Conservation (phyloP, 1,140 invertebrate species). For the Goniozus legneri region DNA sequence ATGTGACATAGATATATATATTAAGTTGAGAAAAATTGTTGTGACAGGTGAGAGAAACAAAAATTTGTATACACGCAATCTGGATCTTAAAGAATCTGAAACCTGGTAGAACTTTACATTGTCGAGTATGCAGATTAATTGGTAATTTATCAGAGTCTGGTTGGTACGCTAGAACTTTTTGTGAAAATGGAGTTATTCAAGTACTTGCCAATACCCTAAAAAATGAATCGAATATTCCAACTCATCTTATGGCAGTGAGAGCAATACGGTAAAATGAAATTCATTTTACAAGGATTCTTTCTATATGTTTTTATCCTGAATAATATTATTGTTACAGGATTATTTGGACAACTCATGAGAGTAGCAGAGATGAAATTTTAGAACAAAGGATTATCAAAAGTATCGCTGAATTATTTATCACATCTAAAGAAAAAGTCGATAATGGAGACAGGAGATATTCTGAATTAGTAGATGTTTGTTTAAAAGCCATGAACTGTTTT, state of each 20-base stretch:
- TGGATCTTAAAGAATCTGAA: conserved; percentile 37
- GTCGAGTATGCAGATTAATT: conserved; percentile 43
- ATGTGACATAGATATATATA: neutral
- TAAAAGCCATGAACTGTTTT: conserved; percentile 41
- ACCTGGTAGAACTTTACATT: conserved; percentile 28
- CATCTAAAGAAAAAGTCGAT: conserved; percentile 18
- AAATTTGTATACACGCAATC: conserved; percentile 30
- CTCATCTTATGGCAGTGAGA: conserved; percentile 37
- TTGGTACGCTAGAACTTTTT: conserved; percentile 36
- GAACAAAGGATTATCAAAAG: conserved; percentile 25
- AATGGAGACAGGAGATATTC: conserved; percentile 21
- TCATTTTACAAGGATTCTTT: neutral
- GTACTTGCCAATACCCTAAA: conserved; percentile 23
- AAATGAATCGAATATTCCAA: conserved; percentile 29
- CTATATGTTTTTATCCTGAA: neutral
- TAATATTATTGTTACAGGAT: conserved; percentile 27
- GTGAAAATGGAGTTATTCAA: conserved; percentile 29
- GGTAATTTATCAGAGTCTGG: conserved; percentile 41
- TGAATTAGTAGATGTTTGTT: conserved; percentile 34
- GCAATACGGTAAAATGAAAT: conserved; percentile 34
- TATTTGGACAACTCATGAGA: conserved; percentile 35
- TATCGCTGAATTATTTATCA: conserved; percentile 32
- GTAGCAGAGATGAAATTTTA: conserved; percentile 35
- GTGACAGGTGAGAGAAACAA: conserved; percentile 33
- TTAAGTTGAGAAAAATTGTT: conserved; percentile 1